Evolutionary conservation across 2,113 vertebrate species (phyloP), one percentile per base, ranked within the genome.

Genomic region (Jacana jacana): DNA sequence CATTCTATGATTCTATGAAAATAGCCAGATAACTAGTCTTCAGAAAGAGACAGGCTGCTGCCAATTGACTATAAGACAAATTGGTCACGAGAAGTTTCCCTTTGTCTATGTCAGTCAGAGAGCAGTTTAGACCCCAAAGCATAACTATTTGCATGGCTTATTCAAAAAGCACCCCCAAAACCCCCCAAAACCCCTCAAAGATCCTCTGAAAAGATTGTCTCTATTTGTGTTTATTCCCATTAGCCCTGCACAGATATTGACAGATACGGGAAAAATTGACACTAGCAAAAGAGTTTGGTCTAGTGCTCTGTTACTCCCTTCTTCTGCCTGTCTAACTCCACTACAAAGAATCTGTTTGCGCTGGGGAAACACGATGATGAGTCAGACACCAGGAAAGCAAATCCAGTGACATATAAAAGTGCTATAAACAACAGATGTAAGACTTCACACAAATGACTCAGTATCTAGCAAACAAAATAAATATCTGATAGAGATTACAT

Each of bases 381-480:
- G 51, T 86, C 88, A 96, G 35, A 64, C 39, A 82, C 27, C 27
- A 68, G 55, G 88, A 93, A 0, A 88, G 79, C 78, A 94, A 95
- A 86, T 78, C 75, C 37, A 52, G 42, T 81, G 88, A 90, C 85
- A 95, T 78, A 93, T 83, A 91, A 90, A 88, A 84, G 82, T 81
- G 55, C 64, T 93, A 76, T 84, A 91, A 95, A 90, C 35, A 83
- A 91, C 88, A 96, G 92, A 96, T 90, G 72, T 49, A 93, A 96
- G 93, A 86, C 60, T 81, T 85, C 52, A 78, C 60, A 94, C 63
- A 86, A 83, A 73, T 93, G 79, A 96, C 63, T 96, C 94, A 94
- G 25, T 46, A 58, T 30, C 64, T 70, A 94, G 33, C 66, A 88
- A 88, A 89, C 23, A 95, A 79, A 89, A 86, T 25, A 70, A 89